Evolutionary conservation across 2,113 vertebrate genomes (phyloP).

Genomic region (Dipodomys stephensi): DNA sequence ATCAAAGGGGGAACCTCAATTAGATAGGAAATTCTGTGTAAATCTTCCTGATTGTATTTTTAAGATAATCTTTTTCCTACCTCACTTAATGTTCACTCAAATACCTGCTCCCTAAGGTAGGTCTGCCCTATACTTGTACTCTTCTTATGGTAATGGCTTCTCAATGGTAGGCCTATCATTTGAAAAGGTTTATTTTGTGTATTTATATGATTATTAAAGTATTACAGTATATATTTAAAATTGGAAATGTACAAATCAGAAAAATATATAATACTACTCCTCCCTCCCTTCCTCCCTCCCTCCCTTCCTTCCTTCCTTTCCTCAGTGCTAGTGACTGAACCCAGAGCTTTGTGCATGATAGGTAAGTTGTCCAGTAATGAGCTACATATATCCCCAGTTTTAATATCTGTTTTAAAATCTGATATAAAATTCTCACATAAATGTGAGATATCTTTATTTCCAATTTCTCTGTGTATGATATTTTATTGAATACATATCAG

Average conservation of each 20-base stretch:
- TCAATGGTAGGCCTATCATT: constrained; percentile 18
- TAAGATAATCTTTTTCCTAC: background rate
- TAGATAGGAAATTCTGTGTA: constrained; percentile 23
- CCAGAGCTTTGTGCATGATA: no score
- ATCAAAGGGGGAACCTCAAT: constrained; percentile 38
- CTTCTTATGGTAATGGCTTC: constrained; percentile 20
- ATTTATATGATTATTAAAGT: constrained; percentile 56
- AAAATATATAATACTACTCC: background rate
- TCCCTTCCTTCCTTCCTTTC: no score
- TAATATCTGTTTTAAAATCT: background rate
- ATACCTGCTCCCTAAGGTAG: background rate
- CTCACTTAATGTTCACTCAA: background rate
- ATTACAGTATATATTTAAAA: constrained; percentile 29
- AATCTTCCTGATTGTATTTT: background rate
- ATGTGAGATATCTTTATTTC: constrained; percentile 18
- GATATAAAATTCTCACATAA: background rate
- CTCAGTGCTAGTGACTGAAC: no score
- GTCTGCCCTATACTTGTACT: background rate
- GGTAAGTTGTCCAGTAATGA: background rate
- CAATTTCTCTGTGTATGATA: constrained; percentile 39
- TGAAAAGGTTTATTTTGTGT: constrained; percentile 27
- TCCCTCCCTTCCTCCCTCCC: no score
- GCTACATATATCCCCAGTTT: background rate
- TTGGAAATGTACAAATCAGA: constrained; percentile 25
- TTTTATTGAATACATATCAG: constrained; percentile 13